phyloP scores from a whole-genome alignment of 2,888 invertebrate genomes.

The Venusia cambrica region DNA sequence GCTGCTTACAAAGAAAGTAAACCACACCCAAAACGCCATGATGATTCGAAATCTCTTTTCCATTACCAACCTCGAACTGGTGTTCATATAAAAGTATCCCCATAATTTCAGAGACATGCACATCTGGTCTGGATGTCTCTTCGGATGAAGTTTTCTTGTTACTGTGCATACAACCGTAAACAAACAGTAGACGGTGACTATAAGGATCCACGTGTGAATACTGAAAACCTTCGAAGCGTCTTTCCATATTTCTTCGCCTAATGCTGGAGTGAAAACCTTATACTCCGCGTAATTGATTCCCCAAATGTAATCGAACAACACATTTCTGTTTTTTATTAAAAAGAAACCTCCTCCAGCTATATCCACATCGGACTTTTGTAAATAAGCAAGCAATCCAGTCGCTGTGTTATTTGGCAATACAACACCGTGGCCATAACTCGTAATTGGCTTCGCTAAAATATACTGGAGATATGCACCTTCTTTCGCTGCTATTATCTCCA shows the following conservation, averaged over 20 bases:
- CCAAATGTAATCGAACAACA: conserved; percentile 51
- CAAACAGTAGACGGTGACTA: conserved; percentile 35
- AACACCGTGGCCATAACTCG: conserved; percentile 41
- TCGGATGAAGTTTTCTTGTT: conserved; percentile 26
- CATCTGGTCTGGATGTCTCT: conserved; percentile 26
- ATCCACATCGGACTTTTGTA: conserved; percentile 42
- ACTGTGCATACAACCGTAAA: conserved; percentile 31
- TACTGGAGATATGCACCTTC: conserved; percentile 42
- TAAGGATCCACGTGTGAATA: conserved; percentile 43
- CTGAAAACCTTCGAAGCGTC: conserved; percentile 50
- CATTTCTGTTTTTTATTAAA: conserved; percentile 46
- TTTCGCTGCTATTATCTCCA: conserved; percentile 41
- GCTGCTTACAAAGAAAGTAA: conserved; percentile 51
- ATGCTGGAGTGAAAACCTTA: conserved; percentile 42
- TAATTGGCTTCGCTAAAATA: conserved; percentile 23
- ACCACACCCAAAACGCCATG: conserved; percentile 54
- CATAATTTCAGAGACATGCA: conserved; percentile 41
- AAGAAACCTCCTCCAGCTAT: conserved; percentile 47
- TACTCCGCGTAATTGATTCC: conserved; percentile 45
- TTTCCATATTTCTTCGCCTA: conserved; percentile 42
- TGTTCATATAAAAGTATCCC: conserved; percentile 49
- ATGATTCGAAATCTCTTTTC: conserved; percentile 40
- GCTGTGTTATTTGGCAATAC: conserved; percentile 47
- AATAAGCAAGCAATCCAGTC: conserved; percentile 42
- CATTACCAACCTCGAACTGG: conserved; percentile 37